phyloP scores from a whole-genome alignment of 2,888 invertebrate genomes.

The Tetramorium bicarinatum region DNA sequence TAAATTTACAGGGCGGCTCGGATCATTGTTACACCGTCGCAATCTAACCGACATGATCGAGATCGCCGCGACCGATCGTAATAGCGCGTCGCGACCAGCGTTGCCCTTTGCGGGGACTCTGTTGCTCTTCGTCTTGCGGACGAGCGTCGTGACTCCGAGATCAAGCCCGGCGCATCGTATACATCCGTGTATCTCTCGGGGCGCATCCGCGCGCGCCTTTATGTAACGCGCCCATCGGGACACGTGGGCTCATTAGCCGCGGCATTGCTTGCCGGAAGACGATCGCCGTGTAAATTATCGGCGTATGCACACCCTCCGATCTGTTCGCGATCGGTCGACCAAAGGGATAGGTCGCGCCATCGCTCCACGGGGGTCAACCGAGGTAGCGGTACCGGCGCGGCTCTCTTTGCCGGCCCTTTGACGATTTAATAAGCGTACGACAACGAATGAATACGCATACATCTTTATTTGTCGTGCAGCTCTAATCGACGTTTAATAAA shows the following conservation, averaged over 20 bases:
- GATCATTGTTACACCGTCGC: constrained; percentile 22
- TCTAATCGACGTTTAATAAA: constrained; percentile 6
- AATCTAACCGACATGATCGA: constrained; percentile 50
- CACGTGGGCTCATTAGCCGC: constrained; percentile 74
- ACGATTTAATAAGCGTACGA: constrained; percentile 47
- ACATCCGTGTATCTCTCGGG: constrained; percentile 50
- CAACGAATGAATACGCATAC: constrained; percentile 5
- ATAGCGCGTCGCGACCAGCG: constrained; percentile 9
- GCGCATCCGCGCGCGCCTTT: constrained; percentile 68
- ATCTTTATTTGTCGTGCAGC: not conserved
- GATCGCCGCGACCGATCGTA: constrained; percentile 23
- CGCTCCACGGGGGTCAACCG: constrained; percentile 32
- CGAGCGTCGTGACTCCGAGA: constrained; percentile 52
- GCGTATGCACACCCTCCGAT: constrained; percentile 63
- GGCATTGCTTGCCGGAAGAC: constrained; percentile 76
- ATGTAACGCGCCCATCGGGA: constrained; percentile 66
- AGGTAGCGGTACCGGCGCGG: constrained; percentile 23
- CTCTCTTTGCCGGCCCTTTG: constrained; percentile 38
- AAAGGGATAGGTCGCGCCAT: constrained; percentile 42
- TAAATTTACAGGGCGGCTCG: constrained; percentile 15
- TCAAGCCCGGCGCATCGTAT: constrained; percentile 40
- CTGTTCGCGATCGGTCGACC: constrained; percentile 67
- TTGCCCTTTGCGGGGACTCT: constrained; percentile 30
- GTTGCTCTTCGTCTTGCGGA: constrained; percentile 48
- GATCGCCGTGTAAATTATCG: constrained; percentile 76